phyloP scores from a whole-genome alignment of 2,113 vertebrate genomes.

The Oxyura jamaicensis region DNA sequence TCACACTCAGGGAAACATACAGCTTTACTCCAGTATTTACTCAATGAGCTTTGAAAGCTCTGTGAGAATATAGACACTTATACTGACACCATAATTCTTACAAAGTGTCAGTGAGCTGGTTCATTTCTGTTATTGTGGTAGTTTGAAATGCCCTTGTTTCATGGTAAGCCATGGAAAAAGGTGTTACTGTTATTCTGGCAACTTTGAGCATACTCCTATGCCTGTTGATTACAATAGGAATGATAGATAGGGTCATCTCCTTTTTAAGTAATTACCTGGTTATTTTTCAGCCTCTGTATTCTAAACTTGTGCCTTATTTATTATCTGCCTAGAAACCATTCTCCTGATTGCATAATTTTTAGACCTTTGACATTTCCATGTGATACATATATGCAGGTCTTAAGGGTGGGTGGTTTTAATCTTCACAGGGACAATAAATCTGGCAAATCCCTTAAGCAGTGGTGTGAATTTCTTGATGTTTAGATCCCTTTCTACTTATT shows the following conservation, averaged over 20 bases:
- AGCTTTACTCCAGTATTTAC: not conserved
- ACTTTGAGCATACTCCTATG: not conserved
- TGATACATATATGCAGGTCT: not conserved
- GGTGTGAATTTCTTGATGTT: slow-evolving; percentile 41
- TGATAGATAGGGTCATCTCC: not conserved
- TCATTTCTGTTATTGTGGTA: not conserved
- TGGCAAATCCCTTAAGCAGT: slow-evolving; percentile 30
- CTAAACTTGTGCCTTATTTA: slow-evolving; percentile 54
- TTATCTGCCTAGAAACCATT: slow-evolving; percentile 27
- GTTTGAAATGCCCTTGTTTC: slow-evolving; percentile 13
- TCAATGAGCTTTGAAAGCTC: not conserved
- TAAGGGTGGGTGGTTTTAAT: slow-evolving; percentile 60
- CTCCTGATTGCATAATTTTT: slow-evolving; percentile 47
- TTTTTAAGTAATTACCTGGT: not conserved
- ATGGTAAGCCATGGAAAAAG: not conserved
- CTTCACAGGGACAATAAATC: slow-evolving; percentile 57
- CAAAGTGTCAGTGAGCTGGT: not conserved
- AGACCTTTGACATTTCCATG: slow-evolving; percentile 52
- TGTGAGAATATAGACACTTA: not conserved
- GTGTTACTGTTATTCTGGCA: not conserved
- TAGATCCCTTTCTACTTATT: slow-evolving; percentile 45
- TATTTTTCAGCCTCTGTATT: slow-evolving; percentile 33
- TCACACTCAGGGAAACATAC: not conserved
- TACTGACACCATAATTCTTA: not conserved
- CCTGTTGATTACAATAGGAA: not conserved